Conservation (phyloP, 2,113 vertebrate species). For the Labrus mixtus region DNA sequence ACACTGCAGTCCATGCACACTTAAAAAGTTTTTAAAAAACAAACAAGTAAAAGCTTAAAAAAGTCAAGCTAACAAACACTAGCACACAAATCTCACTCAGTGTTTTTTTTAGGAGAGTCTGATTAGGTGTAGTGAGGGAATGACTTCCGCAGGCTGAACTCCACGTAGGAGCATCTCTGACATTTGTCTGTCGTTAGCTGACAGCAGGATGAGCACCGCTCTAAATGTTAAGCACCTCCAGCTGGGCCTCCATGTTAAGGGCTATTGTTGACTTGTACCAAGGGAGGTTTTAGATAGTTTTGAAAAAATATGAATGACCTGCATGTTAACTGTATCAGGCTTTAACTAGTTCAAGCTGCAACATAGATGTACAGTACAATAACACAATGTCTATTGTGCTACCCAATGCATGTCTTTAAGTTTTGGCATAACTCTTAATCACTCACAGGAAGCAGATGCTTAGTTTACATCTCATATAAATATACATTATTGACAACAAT, state of each 20-base stretch:
- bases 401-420: constrained; percentile 9
- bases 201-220: constrained; percentile 74
- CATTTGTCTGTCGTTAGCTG: constrained; percentile 72
- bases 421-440: constrained; percentile 16
- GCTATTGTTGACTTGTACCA: constrained; percentile 79
- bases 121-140: constrained; percentile 46
- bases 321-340: constrained; percentile 25
- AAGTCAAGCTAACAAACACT: constrained; percentile 21
- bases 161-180: constrained; percentile 71
- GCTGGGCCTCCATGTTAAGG: constrained; percentile 80
- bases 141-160: constrained; percentile 75
- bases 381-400: background rate
- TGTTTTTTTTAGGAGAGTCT: constrained; percentile 50
- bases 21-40: background rate
- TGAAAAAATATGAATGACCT: constrained; percentile 53
- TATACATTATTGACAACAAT: constrained; percentile 50
- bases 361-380: background rate
- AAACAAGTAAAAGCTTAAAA: background rate
- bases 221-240: constrained; percentile 81
- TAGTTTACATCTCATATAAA: constrained; percentile 23
- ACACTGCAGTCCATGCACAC: background rate
- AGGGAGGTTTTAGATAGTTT: constrained; percentile 58
- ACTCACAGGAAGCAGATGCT: constrained; percentile 6
- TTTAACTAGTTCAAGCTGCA: constrained; percentile 38
- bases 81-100: no score